Conservation (phyloP, 2,113 vertebrate species). For the Australoheros scitulus region DNA sequence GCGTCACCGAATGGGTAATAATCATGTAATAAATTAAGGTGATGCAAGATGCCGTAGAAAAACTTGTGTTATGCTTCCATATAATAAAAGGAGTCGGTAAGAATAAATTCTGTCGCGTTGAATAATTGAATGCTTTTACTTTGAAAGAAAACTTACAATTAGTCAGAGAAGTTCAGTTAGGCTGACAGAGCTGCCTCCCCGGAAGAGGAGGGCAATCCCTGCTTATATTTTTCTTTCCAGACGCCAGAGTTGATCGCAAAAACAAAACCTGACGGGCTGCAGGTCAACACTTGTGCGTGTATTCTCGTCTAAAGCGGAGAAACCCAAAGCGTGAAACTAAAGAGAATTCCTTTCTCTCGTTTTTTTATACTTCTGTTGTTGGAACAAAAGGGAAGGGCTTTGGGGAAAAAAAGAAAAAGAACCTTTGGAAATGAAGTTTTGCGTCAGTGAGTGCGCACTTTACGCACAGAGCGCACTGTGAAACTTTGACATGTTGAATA, state of each 20-base stretch:
- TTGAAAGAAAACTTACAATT: conserved; percentile 25
- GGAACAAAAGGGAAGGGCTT: conserved; percentile 46
- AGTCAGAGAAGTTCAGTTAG: neutral
- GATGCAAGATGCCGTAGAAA: neutral
- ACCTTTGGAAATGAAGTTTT: conserved; percentile 56
- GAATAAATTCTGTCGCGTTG: neutral
- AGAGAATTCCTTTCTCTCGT: neutral
- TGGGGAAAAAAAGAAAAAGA: conserved; percentile 21
- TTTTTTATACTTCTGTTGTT: conserved; percentile 15
- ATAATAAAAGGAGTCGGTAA: neutral
- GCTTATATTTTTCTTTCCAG: conserved; percentile 72
- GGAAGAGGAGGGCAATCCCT: conserved; percentile 60
- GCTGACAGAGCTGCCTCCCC: conserved; percentile 11
- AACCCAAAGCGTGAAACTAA: neutral
- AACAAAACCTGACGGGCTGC: conserved; percentile 56
- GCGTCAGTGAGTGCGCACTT: conserved; percentile 63
- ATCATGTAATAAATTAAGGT: neutral
- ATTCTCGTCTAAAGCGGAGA: neutral
- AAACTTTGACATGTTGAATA: conserved; percentile 59
- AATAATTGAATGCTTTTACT: conserved; percentile 37
- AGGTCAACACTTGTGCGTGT: conserved; percentile 3
- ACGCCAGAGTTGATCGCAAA: conserved; percentile 59
- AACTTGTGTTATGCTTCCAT: too few species aligned
- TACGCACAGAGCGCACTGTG: conserved; percentile 50
- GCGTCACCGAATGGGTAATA: neutral